These are phyloP conservation scores for Cryptus viduatorius DNA, from an alignment of 2,888 invertebrate species.

Conservation along the genomic window DNA sequence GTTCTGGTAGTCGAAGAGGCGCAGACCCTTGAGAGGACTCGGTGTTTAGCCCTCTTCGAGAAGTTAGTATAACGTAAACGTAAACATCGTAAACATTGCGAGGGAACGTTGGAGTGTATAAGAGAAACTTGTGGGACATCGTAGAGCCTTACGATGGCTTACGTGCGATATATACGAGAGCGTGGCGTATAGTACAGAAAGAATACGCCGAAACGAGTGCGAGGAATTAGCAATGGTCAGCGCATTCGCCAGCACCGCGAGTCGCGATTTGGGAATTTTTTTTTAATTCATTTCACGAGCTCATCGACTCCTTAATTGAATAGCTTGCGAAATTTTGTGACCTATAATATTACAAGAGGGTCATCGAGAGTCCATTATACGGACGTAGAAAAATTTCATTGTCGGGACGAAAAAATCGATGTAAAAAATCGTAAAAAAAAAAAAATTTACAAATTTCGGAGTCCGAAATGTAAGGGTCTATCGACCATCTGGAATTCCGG, in stretches of 20 bases:
- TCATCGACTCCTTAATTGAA: constrained; percentile 4
- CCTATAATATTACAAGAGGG: background rate
- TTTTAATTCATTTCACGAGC: background rate
- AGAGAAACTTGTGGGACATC: constrained; percentile 37
- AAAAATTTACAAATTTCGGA: constrained; percentile 5
- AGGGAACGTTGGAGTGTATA: constrained; percentile 20
- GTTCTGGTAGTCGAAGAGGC: constrained; percentile 33
- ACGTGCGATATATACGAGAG: constrained; percentile 9
- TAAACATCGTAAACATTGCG: constrained; percentile 62
- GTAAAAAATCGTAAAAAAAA: background rate
- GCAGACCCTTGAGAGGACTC: constrained; percentile 49
- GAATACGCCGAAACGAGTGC: constrained; percentile 26
- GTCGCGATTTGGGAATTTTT: background rate
- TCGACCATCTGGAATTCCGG: constrained; percentile 59
- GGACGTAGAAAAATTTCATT: background rate
- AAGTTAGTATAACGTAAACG: constrained; percentile 43
- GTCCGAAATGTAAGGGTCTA: constrained; percentile 7
- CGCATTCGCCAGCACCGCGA: constrained; percentile 16
- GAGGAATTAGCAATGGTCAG: constrained; percentile 41
- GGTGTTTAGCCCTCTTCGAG: constrained; percentile 10
- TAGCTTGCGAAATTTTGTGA: constrained; percentile 31
- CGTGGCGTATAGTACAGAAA: background rate
- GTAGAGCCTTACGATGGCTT: constrained; percentile 30
- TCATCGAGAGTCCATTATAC: background rate
- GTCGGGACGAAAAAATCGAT: background rate